A percentile compares a stretch with the other conserved stretches of the same genome.
phyloP scores from a whole-genome alignment of 1,140 invertebrate species.

The Drosophila lacertosa region DNA sequence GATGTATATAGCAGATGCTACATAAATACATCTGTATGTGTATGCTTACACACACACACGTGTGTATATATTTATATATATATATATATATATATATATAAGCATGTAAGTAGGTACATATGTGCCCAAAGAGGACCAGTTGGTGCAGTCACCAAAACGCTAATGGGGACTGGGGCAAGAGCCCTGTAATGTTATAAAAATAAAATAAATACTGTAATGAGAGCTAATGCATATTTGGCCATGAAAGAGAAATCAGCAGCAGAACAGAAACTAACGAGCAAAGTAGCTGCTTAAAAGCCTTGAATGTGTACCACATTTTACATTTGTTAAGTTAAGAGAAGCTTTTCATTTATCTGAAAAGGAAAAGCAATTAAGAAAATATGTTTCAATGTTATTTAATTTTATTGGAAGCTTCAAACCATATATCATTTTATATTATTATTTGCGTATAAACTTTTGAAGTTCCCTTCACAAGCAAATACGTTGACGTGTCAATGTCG shows the following conservation, averaged over 20 bases:
- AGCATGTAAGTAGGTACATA: neutral
- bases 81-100: conserved; percentile 1
- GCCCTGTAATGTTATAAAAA: conserved; percentile 24
- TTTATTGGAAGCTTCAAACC: too few species aligned
- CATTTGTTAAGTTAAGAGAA: neutral
- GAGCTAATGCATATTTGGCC: conserved; percentile 30
- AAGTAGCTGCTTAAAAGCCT: conserved; percentile 10
- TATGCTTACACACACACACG: neutral
- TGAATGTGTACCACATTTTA: conserved; percentile 1
- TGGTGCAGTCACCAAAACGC: conserved; percentile 8
- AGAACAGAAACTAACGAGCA: neutral
- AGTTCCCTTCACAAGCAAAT: too few species aligned
- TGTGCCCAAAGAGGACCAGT: conserved; percentile 24
- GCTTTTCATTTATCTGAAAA: too few species aligned
- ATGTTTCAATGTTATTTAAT: too few species aligned
- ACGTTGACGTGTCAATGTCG: too few species aligned
- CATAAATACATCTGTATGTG: conserved; percentile 6
- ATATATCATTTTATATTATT: too few species aligned
- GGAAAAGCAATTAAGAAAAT: too few species aligned
- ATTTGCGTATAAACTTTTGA: too few species aligned
- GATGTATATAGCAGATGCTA: conserved; percentile 30
- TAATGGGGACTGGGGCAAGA: conserved; percentile 12
- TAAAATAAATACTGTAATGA: conserved; percentile 35
- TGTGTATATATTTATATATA: neutral
- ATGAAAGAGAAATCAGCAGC: neutral